Evolutionary conservation across 2,888 invertebrate genomes (phyloP).

Genomic region (Drosophila leonis): DNA sequence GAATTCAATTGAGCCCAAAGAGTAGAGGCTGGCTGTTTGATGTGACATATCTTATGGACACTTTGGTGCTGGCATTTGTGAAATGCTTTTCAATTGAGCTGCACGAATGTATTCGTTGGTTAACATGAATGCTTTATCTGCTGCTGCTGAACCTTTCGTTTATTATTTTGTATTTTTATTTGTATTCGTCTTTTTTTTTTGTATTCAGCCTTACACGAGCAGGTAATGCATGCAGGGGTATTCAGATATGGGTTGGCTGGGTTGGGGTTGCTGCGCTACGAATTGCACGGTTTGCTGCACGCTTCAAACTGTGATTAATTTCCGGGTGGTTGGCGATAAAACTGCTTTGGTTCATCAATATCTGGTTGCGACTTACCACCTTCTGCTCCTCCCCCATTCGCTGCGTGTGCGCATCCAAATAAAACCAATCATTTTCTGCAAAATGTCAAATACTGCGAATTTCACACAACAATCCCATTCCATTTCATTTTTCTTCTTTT

Average conservation of each 20-base stretch:
- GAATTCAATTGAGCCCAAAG: not conserved
- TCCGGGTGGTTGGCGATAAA: conserved; percentile 69
- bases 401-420: conserved; percentile 62
- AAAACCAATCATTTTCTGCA: conserved; percentile 63
- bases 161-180: conserved; percentile 1
- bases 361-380: conserved; percentile 52
- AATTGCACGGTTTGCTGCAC: conserved; percentile 58
- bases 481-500: not conserved
- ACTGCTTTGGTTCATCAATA: conserved; percentile 68
- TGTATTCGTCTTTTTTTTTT: not conserved
- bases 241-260: conserved; percentile 1
- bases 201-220: not conserved
- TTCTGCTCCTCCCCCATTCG: not conserved
- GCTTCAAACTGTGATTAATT: conserved; percentile 64
- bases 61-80: conserved; percentile 11
- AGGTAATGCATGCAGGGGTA: conserved; percentile 20
- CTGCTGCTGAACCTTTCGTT: not conserved
- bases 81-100: conserved; percentile 17
- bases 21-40: not conserved
- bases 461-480: conserved; percentile 22
- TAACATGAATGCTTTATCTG: conserved; percentile 6
- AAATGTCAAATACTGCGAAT: conserved; percentile 59
- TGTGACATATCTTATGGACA: conserved; percentile 6
- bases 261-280: conserved; percentile 18
- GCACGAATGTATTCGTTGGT: not conserved